Conservation (phyloP, 2,888 invertebrate genomes). For the Xestia sexstrigata region DNA sequence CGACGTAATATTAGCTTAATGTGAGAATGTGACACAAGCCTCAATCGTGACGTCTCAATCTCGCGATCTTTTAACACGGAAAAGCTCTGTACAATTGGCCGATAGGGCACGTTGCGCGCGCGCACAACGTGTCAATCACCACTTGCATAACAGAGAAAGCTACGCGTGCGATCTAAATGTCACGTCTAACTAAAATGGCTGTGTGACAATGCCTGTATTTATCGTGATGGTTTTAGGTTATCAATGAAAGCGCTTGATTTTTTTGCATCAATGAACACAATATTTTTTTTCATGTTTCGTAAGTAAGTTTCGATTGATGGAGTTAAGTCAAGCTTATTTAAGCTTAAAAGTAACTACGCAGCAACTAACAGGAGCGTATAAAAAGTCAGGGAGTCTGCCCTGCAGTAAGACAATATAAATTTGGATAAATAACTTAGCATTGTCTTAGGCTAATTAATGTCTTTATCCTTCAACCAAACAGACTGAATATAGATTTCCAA, state of each 20-base stretch:
- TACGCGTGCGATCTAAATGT: slow-evolving; percentile 77
- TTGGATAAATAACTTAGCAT: neutral
- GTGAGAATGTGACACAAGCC: slow-evolving; percentile 77
- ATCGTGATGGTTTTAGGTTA: slow-evolving; percentile 17
- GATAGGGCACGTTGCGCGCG: slow-evolving; percentile 82
- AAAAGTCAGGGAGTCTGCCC: neutral
- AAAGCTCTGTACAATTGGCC: slow-evolving; percentile 82
- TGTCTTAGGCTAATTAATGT: slow-evolving; percentile 27
- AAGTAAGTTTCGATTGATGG: neutral
- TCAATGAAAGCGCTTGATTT: neutral
- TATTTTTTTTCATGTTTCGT: neutral
- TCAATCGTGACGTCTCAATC: slow-evolving; percentile 84
- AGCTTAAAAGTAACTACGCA: neutral
- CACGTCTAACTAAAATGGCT: slow-evolving; percentile 71
- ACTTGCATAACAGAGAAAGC: slow-evolving; percentile 84
- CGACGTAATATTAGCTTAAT: slow-evolving; percentile 52
- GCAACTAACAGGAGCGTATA: neutral
- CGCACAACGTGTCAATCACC: slow-evolving; percentile 84
- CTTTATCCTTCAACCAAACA: slow-evolving; percentile 26
- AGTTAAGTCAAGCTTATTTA: neutral
- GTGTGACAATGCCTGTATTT: slow-evolving; percentile 72
- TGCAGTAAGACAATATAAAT: neutral
- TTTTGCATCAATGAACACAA: neutral
- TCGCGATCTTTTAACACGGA: slow-evolving; percentile 83
- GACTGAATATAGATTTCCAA: neutral